Conservation (phyloP, 1,140 invertebrate species). For the Neodiprion pinetum region DNA sequence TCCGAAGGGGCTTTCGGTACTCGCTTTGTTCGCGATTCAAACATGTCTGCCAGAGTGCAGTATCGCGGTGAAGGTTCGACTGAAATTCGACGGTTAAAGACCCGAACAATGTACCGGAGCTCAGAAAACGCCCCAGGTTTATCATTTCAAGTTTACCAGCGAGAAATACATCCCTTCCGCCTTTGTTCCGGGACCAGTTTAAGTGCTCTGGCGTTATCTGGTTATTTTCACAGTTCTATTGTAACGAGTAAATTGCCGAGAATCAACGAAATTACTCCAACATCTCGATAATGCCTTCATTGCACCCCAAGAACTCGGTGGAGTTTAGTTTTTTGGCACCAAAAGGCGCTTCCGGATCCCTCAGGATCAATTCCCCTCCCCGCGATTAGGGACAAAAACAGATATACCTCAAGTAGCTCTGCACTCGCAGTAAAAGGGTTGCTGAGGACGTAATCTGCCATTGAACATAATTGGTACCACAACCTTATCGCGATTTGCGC, state of each 20-base stretch:
- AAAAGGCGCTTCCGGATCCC: not conserved
- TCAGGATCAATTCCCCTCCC: not conserved
- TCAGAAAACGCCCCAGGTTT: not conserved
- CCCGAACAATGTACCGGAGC: not conserved
- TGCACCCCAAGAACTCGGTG: not conserved
- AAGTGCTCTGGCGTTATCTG: not conserved
- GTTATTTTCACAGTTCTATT: not conserved
- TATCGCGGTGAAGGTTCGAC: not conserved
- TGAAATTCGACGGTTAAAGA: not conserved
- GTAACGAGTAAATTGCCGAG: not conserved
- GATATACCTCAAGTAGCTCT: not conserved
- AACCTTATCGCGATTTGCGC: not conserved
- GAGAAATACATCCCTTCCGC: not conserved
- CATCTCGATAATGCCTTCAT: constrained; percentile 4
- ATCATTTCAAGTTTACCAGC: not conserved
- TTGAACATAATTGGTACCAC: not conserved
- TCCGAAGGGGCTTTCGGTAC: not conserved
- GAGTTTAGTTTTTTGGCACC: not conserved
- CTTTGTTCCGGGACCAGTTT: not conserved
- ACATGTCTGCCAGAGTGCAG: not conserved
- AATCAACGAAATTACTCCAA: not conserved
- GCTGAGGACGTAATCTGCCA: not conserved
- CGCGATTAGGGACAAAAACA: not conserved
- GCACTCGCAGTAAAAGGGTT: not conserved
- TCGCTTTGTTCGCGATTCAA: not conserved